Evolutionary conservation across 2,797 vertebrate species (phyloP).

Genomic region (Onychomys arenicola): DNA sequence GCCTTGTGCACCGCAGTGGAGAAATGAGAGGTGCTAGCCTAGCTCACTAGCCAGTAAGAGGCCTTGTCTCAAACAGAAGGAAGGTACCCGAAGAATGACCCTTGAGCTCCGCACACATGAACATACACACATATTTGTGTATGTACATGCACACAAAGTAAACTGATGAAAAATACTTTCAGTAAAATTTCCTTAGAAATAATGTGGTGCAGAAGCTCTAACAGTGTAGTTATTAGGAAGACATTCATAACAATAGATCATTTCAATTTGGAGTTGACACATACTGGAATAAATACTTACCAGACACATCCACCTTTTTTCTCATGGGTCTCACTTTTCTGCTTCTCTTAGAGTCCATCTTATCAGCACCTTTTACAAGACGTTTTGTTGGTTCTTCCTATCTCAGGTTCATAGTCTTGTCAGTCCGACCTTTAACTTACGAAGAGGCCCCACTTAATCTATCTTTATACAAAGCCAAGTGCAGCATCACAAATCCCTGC

Average conservation of each 20-base stretch:
- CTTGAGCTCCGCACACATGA: background rate
- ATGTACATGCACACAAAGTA: background rate
- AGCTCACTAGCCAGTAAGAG: background rate
- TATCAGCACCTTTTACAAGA: background rate
- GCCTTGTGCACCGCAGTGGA: background rate
- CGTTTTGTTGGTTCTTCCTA: background rate
- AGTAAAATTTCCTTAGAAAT: background rate
- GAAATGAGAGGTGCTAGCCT: background rate
- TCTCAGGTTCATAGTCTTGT: background rate
- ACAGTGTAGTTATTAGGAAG: constrained; percentile 7
- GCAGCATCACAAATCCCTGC: background rate
- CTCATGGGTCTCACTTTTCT: background rate
- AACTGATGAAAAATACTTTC: background rate
- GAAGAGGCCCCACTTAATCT: background rate
- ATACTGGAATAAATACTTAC: background rate
- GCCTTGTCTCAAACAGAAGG: background rate
- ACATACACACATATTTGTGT: background rate
- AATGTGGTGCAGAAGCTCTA: background rate
- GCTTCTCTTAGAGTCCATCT: background rate
- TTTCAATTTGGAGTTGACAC: background rate
- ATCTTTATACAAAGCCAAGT: background rate
- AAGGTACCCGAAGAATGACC: background rate
- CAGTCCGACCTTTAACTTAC: background rate
- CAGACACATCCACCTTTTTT: background rate
- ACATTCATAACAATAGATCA: background rate